Evolutionary conservation across 92 coral and sea anemone genomes (phyloP).

Genomic region (Epizoanthus scotinus): DNA sequence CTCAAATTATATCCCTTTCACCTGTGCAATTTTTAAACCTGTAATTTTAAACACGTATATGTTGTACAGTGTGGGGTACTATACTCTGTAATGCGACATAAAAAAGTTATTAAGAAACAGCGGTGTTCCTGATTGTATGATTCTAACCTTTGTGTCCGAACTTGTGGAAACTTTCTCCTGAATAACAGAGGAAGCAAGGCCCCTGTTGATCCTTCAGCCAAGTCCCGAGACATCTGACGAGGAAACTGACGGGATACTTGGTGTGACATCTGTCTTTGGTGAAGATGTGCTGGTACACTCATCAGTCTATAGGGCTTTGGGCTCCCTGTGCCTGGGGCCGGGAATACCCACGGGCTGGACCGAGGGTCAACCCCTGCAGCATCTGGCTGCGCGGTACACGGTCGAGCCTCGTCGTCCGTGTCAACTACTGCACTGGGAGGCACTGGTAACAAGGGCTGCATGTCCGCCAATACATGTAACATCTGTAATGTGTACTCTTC

Average conservation of each 20-base stretch:
- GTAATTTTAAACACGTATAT: neutral
- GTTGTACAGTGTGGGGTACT: neutral
- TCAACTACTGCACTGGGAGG: slow-evolving; percentile 30
- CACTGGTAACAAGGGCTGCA: slow-evolving; percentile 37
- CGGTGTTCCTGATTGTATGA: no score
- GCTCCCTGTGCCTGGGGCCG: slow-evolving; percentile 51
- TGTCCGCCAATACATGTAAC: slow-evolving; percentile 68
- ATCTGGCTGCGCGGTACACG: slow-evolving; percentile 14
- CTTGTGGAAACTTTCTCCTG: slow-evolving; percentile 46
- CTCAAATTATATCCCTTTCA: no score
- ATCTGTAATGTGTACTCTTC: slow-evolving; percentile 80
- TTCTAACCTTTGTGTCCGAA: slow-evolving; percentile 23
- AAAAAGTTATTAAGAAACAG: neutral
- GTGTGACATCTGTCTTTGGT: slow-evolving; percentile 47
- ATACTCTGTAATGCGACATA: neutral
- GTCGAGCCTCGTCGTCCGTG: neutral
- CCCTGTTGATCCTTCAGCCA: neutral
- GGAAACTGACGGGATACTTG: slow-evolving; percentile 32
- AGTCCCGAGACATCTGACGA: slow-evolving; percentile 25
- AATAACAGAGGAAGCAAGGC: slow-evolving; percentile 11
- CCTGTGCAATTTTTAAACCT: no score
- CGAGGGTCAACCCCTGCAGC: neutral
- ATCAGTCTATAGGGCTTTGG: slow-evolving; percentile 63
- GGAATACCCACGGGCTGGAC: slow-evolving; percentile 34
- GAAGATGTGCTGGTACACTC: slow-evolving; percentile 80